A percentile compares a stretch with the other conserved stretches of the same genome.
These are phyloP conservation scores for Dromiciops gliroides DNA, from an alignment of 2,113 vertebrate species.

Conservation along the genomic window DNA sequence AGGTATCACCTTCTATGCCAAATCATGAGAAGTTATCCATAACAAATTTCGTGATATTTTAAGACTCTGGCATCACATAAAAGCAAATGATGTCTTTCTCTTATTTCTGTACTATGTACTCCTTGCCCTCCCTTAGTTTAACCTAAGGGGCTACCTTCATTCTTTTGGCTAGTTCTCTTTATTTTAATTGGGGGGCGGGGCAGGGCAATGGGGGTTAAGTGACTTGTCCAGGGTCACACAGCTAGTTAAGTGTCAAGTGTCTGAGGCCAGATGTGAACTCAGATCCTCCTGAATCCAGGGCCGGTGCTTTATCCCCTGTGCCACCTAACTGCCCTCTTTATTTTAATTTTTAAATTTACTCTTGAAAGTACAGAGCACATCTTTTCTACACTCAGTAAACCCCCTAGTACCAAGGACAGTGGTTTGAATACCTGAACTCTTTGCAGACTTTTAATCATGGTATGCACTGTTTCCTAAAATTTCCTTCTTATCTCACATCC, in stretches of 20 bases:
- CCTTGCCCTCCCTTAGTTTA: neutral
- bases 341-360: neutral
- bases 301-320: too few species aligned
- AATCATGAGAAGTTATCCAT: neutral
- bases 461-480: neutral
- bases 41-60: neutral
- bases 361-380: neutral
- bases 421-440: neutral
- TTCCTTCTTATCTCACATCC: neutral
- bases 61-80: neutral
- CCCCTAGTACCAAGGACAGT: neutral
- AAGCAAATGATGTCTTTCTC: neutral
- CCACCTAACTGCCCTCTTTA: too few species aligned
- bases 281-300: too few species aligned
- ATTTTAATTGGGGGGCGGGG: too few species aligned
- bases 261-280: too few species aligned
- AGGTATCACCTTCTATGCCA: neutral
- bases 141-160: neutral
- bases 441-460: neutral
- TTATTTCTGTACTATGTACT: neutral
- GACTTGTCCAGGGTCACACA: too few species aligned
- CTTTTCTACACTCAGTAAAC: constrained; percentile 14
- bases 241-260: too few species aligned
- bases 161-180: neutral
- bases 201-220: too few species aligned